Evolutionary conservation across 2,888 invertebrate genomes (phyloP), one percentile per base, ranked within the genome.

Genomic region (Troglohyphantes excavatus): DNA sequence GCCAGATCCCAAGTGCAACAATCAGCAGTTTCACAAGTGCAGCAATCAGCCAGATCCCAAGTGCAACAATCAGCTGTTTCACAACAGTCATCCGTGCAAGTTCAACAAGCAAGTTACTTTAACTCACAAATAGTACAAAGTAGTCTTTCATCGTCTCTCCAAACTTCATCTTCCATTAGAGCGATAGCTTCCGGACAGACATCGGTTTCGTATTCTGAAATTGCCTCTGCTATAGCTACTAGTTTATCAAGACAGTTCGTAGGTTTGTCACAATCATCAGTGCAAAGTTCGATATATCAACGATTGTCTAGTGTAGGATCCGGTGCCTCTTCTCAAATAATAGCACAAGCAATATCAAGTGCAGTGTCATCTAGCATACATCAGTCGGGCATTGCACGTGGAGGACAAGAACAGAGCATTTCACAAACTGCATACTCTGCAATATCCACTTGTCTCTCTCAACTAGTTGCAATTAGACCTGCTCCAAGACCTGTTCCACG

Each of bases 21-120:
- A 17, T 53, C 53, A 0, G 17, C 75, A n/a, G 17, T 17, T 7
- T 43, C 73, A 6, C 46, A 43, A 7, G 39, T n/a, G 13, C 75
- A 75, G 19, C 68, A 68, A 33, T 68, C 68, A 1, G 27, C 68
- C 9, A 29, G 3, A 7, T 68, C 68, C 7, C 68, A 75, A 17
- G 59, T 59, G 0, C 33, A 59, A 46, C 81, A 65, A 59, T 53
- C 43, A 9, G 33, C 33, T 6, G 33, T 33, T 33, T 33, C 33
- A 3, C 27, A 46, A 39, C 79, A 61, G 23, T 39, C 33, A 2
- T 23, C 5, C 26, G 13, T 13, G 26, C n/a, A 2, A 23, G 13
- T 13, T n/a, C n/a, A n/a, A 19, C 21, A 19, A 17, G 19, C 65
- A 0, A 65, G 65, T 17, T 65, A 65, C 65, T 65, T 65, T 26